Conservation (phyloP, 2,113 vertebrate genomes). For the Illadopsis cleaveri region DNA sequence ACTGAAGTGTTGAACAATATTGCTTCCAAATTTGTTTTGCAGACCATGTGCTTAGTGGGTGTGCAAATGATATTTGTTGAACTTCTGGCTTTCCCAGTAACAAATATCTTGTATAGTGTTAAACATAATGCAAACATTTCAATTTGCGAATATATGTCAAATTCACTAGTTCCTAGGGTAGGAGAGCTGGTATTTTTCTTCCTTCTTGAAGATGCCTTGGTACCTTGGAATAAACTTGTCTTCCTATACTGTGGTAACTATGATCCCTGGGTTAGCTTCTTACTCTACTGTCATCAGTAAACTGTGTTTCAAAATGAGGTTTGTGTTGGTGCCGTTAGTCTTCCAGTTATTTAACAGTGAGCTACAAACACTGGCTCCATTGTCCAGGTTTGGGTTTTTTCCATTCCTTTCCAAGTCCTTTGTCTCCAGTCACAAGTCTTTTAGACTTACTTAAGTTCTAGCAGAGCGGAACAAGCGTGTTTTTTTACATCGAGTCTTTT, state of each 20-base stretch:
- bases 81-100: constrained; percentile 1
- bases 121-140: neutral
- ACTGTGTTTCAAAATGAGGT: neutral
- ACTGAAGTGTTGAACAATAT: neutral
- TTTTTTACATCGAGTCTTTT: neutral
- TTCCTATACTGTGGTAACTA: neutral
- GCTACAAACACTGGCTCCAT: constrained; percentile 3
- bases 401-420: neutral
- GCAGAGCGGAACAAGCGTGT: neutral
- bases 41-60: constrained; percentile 45
- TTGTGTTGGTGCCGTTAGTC: neutral
- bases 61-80: neutral
- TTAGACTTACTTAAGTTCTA: neutral
- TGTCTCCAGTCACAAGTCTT: neutral
- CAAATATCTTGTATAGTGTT: neutral
- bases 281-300: neutral
- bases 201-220: neutral
- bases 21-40: constrained; percentile 6
- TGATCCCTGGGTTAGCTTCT: neutral
- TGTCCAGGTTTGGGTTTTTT: neutral
- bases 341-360: constrained; percentile 15
- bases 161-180: neutral
- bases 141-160: neutral
- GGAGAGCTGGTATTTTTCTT: neutral
- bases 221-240: neutral